Evolutionary conservation across 2,797 vertebrate genomes (phyloP), one percentile per base, ranked within the genome.

Genomic region (Crenuchus spilurus): DNA sequence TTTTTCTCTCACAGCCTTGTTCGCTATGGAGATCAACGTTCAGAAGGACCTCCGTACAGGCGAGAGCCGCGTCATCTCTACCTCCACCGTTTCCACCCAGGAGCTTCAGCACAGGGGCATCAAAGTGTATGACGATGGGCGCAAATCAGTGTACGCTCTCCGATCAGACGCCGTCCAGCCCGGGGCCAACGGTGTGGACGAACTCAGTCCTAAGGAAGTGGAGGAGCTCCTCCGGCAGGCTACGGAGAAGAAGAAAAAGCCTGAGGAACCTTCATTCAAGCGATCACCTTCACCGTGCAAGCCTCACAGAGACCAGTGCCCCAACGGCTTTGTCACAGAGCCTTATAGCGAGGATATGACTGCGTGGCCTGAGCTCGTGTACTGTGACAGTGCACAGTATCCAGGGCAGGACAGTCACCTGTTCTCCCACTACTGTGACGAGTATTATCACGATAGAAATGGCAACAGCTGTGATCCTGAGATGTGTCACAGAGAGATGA

Each of bases 1-100:
- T n/a, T n/a, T n/a, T n/a, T 65, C 54, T 54, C 3, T 54, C 24
- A 7, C 80, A 98, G 97, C 95, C 61, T 88, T 95, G 55, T 96
- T 97, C 85, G 95, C 95, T 3, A 95, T 99, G 94, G 95, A 98
- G 91, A 97, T 98, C 77, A 97, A 92, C 71, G 96, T 98, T 57
- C 92, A 97, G 86, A 95, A 91, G 78, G 93, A 98, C 80, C 89
- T 91, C 80, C 94, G 89, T 82, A 98, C 96, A 1, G 96, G 97
- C 8, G 94, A 94, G 87, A 96, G 88, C 60, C 93, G 94, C 2
- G 95, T 98, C 13, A 86, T 98, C 33, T 97, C 96, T 26, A 93
- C 94, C 37, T 91, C 93, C 54, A 92, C 94, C 8, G 86, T 98
- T 77, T 94, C 92, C 1, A 92, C 96, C 0, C 92, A 94, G 37